Evolutionary conservation across 2,888 invertebrate species (phyloP).

Genomic region (Serripes groenlandicus): DNA sequence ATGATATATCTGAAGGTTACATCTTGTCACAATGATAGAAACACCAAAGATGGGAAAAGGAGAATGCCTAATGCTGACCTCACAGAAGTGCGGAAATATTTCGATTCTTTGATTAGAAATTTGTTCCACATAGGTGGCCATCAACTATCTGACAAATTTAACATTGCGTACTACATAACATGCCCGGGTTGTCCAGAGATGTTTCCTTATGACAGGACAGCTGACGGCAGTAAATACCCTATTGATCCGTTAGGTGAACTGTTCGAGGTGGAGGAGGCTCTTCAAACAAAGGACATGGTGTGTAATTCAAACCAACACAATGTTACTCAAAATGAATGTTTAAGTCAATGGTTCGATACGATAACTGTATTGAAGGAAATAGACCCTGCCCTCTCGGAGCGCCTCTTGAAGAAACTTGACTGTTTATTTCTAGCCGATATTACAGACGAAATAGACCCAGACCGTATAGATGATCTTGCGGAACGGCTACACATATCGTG

Average conservation of each 20-base stretch:
- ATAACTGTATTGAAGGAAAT: background rate
- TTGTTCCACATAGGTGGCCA: background rate
- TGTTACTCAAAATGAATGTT: background rate
- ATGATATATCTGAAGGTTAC: constrained; percentile 8
- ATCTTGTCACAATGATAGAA: background rate
- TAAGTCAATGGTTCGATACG: background rate
- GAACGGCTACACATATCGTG: background rate
- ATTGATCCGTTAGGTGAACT: background rate
- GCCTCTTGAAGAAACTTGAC: background rate
- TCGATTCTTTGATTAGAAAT: background rate
- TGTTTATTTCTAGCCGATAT: background rate
- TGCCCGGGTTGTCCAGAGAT: constrained; percentile 3
- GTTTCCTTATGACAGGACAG: background rate
- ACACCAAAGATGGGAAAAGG: too few species aligned
- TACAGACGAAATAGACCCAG: background rate
- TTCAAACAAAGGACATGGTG: background rate
- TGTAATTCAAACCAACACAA: constrained; percentile 1
- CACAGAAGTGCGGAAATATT: background rate
- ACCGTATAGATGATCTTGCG: background rate
- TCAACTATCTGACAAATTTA: background rate
- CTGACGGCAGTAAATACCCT: background rate
- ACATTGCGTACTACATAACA: background rate
- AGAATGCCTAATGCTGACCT: constrained; percentile 2
- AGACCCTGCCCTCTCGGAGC: background rate
- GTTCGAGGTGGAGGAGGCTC: background rate